Conservation (phyloP, 2,113 vertebrate species). For the Suncus etruscus region DNA sequence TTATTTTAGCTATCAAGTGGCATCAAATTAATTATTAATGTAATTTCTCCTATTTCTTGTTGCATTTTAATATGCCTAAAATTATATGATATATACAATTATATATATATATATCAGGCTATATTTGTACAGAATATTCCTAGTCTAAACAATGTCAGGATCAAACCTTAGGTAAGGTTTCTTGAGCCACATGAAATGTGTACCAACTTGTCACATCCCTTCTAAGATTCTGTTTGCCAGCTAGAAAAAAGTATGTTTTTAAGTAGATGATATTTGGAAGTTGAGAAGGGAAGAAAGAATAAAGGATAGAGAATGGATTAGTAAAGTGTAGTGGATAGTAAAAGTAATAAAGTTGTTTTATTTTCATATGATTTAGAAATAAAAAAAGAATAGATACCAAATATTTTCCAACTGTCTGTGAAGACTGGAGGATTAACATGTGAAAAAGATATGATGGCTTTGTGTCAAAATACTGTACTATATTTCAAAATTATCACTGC, state of each 20-base stretch:
- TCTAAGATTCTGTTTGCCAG: neutral
- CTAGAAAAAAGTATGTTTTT: neutral
- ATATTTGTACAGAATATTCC: neutral
- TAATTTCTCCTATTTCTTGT: neutral
- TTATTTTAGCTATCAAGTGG: neutral
- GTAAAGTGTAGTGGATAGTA: neutral
- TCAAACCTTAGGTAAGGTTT: neutral
- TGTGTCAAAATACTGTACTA: neutral
- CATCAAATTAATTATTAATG: neutral
- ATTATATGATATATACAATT: neutral
- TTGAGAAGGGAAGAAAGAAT: neutral
- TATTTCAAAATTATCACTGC: constrained; percentile 27
- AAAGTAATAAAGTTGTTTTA: neutral
- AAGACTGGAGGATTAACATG: neutral
- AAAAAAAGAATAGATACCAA: neutral
- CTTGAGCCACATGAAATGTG: neutral
- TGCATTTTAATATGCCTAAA: neutral
- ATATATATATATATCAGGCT: neutral
- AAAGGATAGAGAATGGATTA: neutral
- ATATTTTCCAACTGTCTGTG: neutral
- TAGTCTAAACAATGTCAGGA: neutral
- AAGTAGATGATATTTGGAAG: neutral
- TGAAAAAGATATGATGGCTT: neutral
- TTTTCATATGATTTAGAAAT: neutral
- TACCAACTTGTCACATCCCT: constrained; percentile 21